Evolutionary conservation across 1,140 invertebrate genomes (phyloP), one percentile per base, ranked within the genome.

Genomic region (Gonioctena quinquepunctata): DNA sequence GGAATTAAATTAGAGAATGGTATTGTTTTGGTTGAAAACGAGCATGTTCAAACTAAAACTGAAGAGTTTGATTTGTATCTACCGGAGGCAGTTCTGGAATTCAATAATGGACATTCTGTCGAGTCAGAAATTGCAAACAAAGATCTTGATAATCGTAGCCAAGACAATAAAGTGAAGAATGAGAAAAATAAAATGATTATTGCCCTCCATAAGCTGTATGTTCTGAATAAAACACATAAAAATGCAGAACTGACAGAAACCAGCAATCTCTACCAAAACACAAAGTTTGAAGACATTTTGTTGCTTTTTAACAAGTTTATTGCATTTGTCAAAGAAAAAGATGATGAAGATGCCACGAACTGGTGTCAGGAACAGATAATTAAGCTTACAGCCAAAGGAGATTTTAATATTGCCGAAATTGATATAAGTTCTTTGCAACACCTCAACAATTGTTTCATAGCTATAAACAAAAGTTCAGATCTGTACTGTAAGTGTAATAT

Each of bases 281-380:
- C 7, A 13, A 48, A 27, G 3, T 13, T 42, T 3, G 60, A 69
- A 3, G 69, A 73, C 11, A 5, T 76, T 11, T 60, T 66, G 18
- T 7, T 18, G n/a, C 28, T 61, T 28, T 70, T 75, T n/a, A 57
- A 69, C 19, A 13, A 54, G 3, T 75, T 79, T 75, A 33, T 54
- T 26, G 27, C 72, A 52, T 73, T 73, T 71, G 50, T 76, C 26
- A 23, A 60, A 19, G 67, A 69, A 54, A 66, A 73, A 50, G 23
- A 70, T 23, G 60, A 73, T 28, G 69, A 73, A 65, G 65, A 76
- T 69, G 64, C 75, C 19, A 68, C 52, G 13, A 23, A 28, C 11
- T 82, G 80, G 80, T 80, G 77, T 63, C 71, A 73, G 62, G 66
- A 68, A n/a, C 72, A 78, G 49, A 74, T 68, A 66, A 48, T 82